A percentile compares a stretch with the other conserved stretches of the same genome.
Conservation (phyloP, 2,797 vertebrate genomes). For the Cichlasoma orientale region DNA sequence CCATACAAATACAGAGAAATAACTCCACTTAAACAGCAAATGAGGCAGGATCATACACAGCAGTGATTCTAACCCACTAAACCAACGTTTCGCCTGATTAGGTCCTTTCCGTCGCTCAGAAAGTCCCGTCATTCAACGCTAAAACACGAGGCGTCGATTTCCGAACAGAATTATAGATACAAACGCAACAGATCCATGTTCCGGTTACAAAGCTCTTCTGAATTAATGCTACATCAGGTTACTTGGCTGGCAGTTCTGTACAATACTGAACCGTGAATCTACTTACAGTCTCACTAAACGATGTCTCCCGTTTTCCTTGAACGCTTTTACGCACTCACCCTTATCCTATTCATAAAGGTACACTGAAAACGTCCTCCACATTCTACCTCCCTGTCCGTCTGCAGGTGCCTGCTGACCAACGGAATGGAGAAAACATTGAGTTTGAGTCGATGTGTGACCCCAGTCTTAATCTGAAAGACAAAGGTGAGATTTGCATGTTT, state of each 20-base stretch:
- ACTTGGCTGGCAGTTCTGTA: constrained; percentile 30
- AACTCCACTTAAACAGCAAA: constrained; percentile 41
- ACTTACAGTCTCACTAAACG: constrained; percentile 4
- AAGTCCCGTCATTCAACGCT: constrained; percentile 5
- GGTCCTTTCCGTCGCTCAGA: background rate
- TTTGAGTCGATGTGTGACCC: background rate
- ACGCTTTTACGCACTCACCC: background rate
- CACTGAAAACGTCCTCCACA: background rate
- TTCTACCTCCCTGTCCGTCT: background rate
- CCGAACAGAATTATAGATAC: constrained; percentile 25
- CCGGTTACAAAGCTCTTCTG: constrained; percentile 15
- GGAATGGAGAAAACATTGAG: background rate
- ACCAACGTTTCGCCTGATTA: constrained; percentile 16
- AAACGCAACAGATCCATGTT: constrained; percentile 20
- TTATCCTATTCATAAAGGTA: background rate
- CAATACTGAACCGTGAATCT: constrained; percentile 26
- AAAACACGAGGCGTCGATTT: constrained; percentile 20
- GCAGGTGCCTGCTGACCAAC: background rate
- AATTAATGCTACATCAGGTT: constrained; percentile 38
- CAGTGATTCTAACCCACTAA: constrained; percentile 23
- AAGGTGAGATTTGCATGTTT: constrained; percentile 1
- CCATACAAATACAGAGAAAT: constrained; percentile 29
- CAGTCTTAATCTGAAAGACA: background rate
- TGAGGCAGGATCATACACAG: constrained; percentile 18
- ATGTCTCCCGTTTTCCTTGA: constrained; percentile 4